These are phyloP conservation scores for Datnioides undecimradiatus DNA, from an alignment of 2,113 vertebrate genomes.

Conservation along the genomic window DNA sequence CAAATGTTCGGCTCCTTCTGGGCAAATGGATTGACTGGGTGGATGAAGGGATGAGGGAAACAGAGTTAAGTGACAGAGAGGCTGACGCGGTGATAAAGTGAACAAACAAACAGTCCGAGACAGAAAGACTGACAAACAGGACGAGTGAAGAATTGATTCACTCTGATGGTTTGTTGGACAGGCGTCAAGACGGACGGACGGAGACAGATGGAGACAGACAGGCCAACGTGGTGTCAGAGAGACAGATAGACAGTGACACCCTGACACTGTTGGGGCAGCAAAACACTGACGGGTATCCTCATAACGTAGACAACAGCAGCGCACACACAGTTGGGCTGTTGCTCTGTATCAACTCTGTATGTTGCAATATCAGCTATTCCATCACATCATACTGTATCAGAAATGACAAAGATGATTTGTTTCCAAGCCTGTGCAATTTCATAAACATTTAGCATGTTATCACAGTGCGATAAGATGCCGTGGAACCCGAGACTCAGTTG, in stretches of 20 bases:
- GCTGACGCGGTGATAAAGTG: constrained; percentile 68
- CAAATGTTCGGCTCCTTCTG: constrained; percentile 11
- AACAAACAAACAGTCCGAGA: constrained; percentile 67
- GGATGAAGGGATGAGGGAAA: constrained; percentile 37
- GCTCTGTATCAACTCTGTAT: too few relatives aligned
- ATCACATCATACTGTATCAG: not conserved
- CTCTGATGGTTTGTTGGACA: constrained; percentile 61
- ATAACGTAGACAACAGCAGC: not conserved
- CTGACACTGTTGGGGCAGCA: constrained; percentile 39
- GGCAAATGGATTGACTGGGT: constrained; percentile 22
- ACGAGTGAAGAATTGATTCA: constrained; percentile 67
- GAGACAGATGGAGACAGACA: constrained; percentile 63
- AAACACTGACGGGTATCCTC: constrained; percentile 13
- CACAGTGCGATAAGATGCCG: not conserved
- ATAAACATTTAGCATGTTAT: constrained; percentile 15
- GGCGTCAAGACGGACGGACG: constrained; percentile 61
- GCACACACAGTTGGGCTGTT: not conserved
- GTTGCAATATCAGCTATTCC: not conserved
- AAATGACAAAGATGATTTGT: constrained; percentile 14
- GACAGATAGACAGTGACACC: constrained; percentile 49
- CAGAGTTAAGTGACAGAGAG: constrained; percentile 66
- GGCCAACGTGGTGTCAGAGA: constrained; percentile 28
- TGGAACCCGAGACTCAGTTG: not conserved
- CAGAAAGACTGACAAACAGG: constrained; percentile 64
- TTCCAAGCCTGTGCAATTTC: constrained; percentile 8